Evolutionary conservation across 92 coral and sea anemone genomes (phyloP), one percentile per base, ranked within the genome.

Genomic region (Heteractis magnifica): DNA sequence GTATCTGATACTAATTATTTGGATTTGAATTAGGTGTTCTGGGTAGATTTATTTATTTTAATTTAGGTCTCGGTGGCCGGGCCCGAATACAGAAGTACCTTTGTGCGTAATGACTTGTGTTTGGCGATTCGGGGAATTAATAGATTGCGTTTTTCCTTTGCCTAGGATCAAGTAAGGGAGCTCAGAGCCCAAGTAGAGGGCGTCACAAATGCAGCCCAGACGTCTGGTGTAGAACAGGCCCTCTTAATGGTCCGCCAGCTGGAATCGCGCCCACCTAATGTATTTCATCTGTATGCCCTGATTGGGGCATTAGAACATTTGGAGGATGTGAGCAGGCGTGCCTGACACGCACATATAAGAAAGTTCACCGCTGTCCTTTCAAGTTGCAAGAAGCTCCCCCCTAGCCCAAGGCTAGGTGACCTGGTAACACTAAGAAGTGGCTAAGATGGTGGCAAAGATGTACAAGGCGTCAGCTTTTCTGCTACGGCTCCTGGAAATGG

Each of bases 231-330:
- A 18, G 84, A 78, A 73, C 84, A 78, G 6, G 84, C 88, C 41
- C 76, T 85, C 49, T 50, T 85, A 34, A 85, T 78, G 84, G 84
- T 85, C 65, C 49, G 84, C 51, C 88, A 85, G 72, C 76, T 84
- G 60, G 87, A 77, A n/a, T 58, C 83, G 16, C 87, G 81, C 72
- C 87, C 87, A 6, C 84, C 87, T 16, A 49, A 84, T 12, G 59
- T 53, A 12, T 53, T 53, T 53, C 0, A 53, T 53, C 10, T 1
- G 10, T 53, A 53, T 53, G 59, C 59, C 59, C 1, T 53, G 10
- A 53, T 53, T 12, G 59, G 59, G 13, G 1, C 59, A 53, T 12
- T 76, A 75, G 59, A 59, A 55, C 65, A 50, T 56, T 8, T 77
- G 77, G 82, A 71, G 65, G 85, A 81, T 71, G 58, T 71, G 15